Base-by-base conservation (phyloP, 2,888 invertebrate genomes). In the Drosophila limbata region DNA sequence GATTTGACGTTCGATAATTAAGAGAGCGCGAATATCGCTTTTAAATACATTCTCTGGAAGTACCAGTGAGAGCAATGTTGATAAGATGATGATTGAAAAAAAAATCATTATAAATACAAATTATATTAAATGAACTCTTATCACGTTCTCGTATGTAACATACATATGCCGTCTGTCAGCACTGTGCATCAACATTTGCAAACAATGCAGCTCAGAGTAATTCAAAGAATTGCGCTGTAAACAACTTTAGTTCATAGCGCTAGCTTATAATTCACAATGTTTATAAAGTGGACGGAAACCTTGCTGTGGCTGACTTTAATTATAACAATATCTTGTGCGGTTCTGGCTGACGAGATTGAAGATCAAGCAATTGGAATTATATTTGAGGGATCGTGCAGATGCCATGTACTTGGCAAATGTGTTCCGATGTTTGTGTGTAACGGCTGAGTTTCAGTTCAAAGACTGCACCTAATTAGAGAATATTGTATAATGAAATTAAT, bases 361-460 rank as follows among this genome's bases (percentile, higher is more conserved):
- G 2, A 15, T 11, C 1, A 11, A 0, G 4, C 13, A 28, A 21
- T 3, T 6, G 28, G 25, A 9, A 28, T 60, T 10, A 42, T 60
- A 11, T 51, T 39, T 8, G 42, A 60, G 21, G 60, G 51, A 50
- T 11, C n/a, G 15, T 63, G 62, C 55, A 11, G 31, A 19, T 63
- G 62, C n/a, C 31, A 39, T 9, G 1, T 5, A 1, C 31, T 37
- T 39, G 62, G 56, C 35, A 39, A 19, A 15, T 63, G 62, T 21
- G 11, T 31, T 25, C n/a, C 11, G 1, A 50, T 4, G 5, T 15
- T 25, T 17, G 3, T 37, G 1, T 44, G 17, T 15, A 15, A 17
- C 11, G 25, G 37, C 11, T 57, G 37, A 50, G 3, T 4, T 31
- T 42, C 10, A n/a, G 25, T 19, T 42, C 13, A 51, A 21, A 37